These are phyloP conservation scores for Trididemnum nubilum DNA, from an alignment of 23 tunicate genomes.

Conservation along the genomic window DNA sequence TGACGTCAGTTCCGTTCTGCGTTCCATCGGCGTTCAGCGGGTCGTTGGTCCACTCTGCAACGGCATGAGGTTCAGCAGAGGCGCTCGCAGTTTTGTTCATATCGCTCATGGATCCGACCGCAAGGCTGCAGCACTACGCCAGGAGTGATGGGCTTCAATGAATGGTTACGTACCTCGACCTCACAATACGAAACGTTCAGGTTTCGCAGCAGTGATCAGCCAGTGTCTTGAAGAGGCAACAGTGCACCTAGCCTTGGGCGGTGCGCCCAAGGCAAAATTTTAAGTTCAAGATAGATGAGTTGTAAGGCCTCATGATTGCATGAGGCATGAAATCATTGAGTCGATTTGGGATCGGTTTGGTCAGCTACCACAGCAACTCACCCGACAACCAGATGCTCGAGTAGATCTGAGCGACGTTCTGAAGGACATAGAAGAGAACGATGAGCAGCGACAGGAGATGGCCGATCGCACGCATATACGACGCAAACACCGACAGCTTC, in stretches of 20 bases:
- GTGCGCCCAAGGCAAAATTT: too few relatives aligned
- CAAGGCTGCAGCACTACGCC: not conserved
- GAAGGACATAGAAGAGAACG: conserved; percentile 44
- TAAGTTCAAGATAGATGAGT: too few relatives aligned
- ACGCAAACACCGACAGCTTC: conserved; percentile 20
- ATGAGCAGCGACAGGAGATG: conserved; percentile 41
- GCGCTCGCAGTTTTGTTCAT: too few relatives aligned
- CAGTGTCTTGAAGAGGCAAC: too few relatives aligned
- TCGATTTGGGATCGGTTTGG: not conserved
- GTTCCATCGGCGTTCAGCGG: conserved; percentile 64
- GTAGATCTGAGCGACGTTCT: conserved; percentile 63
- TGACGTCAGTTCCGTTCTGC: conserved; percentile 42
- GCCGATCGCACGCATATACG: conserved; percentile 73
- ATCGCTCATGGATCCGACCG: not conserved
- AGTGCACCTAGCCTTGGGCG: too few relatives aligned
- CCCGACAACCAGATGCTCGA: conserved; percentile 92
- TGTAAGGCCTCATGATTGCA: too few relatives aligned
- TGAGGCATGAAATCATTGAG: not conserved
- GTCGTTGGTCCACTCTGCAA: conserved; percentile 69
- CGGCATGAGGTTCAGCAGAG: too few relatives aligned
- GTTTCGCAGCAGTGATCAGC: too few relatives aligned
- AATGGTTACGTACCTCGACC: too few relatives aligned
- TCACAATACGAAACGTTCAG: too few relatives aligned
- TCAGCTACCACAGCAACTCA: conserved; percentile 18
- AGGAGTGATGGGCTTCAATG: too few relatives aligned